Base-by-base conservation (phyloP, 2,888 invertebrate genomes). In the Rhagophthalmus giganteus region DNA sequence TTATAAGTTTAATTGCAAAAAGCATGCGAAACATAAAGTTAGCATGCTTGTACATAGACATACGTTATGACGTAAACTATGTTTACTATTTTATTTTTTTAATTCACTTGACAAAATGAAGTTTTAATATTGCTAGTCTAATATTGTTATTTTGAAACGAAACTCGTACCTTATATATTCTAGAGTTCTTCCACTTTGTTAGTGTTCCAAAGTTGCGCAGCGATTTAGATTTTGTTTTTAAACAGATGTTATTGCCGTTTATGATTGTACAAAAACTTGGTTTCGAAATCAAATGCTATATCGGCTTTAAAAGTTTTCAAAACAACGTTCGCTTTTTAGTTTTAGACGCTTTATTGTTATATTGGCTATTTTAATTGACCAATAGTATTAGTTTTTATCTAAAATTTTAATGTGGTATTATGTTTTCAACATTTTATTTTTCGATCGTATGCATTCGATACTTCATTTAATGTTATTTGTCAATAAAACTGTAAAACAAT, bases 11-110 rank as follows among this genome's bases (percentile, higher is more conserved):
- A 58, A 51, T 47, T 60, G 50, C 41, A 64, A 60, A 66, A 62
- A 67, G 63, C 54, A 66, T 66, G 57, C 61, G 34, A 72, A 68
- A 53, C 60, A 58, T 28, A 71, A 70, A 60, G 70, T 70, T 44
- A 73, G 67, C 62, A 68, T 71, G 67, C 65, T 73, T 54, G 69
- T 74, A 44, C 74, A 75, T 61, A 71, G 75, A 61, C 75, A 74
- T 64, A 74, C 74, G 52, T 75, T 75, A 75, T 75, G 75, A 75
- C 74, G 60, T 55, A 55, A 51, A 51, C 11, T 50, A 34, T 40
- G 40, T 40, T 12, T 25, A 28, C 31, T 41, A 30, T 28, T 30
- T 15, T 32, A 26, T 32, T 32, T 32, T 12, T n/a, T 15, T 33
- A 8, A 12, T n/a, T n/a, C n/a, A n/a, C n/a, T n/a, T n/a, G n/a